Evolutionary conservation across 2,113 vertebrate genomes (phyloP).

Genomic region (Microtus richardsoni): DNA sequence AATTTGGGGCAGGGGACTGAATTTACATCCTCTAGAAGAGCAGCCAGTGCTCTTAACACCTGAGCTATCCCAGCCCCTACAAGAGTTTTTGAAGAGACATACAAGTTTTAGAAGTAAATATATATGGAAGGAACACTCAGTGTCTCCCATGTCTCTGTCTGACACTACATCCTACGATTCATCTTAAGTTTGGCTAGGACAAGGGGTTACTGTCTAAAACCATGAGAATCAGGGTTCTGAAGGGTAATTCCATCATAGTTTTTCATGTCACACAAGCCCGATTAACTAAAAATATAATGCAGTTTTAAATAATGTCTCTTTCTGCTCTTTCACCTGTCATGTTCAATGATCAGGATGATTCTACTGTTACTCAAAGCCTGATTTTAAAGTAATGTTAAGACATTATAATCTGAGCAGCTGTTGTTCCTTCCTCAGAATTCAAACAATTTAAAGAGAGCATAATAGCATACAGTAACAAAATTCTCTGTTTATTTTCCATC

Average conservation of each 20-base stretch:
- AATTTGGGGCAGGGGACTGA: neutral
- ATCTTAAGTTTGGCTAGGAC: neutral
- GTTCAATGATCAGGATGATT: neutral
- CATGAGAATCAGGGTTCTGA: neutral
- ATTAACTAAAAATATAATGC: neutral
- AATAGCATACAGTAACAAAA: too few relatives aligned
- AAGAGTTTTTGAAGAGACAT: neutral
- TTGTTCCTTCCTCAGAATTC: too few relatives aligned
- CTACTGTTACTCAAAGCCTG: neutral
- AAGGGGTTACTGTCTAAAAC: fast-evolving
- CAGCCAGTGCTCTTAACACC: neutral
- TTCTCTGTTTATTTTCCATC: too few relatives aligned
- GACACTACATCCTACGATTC: neutral
- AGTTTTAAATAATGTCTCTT: neutral
- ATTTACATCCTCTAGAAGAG: neutral
- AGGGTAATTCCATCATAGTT: too few relatives aligned
- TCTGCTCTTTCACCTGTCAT: neutral
- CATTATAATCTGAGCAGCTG: neutral
- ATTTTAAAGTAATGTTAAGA: neutral
- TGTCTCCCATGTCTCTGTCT: neutral
- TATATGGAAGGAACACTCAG: neutral
- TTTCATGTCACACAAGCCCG: neutral
- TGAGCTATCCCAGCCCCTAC: neutral
- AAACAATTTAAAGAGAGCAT: too few relatives aligned
- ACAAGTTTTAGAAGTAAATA: neutral